Evolutionary conservation across 2,888 invertebrate genomes (phyloP).

Genomic region (Epirrita christyi): DNA sequence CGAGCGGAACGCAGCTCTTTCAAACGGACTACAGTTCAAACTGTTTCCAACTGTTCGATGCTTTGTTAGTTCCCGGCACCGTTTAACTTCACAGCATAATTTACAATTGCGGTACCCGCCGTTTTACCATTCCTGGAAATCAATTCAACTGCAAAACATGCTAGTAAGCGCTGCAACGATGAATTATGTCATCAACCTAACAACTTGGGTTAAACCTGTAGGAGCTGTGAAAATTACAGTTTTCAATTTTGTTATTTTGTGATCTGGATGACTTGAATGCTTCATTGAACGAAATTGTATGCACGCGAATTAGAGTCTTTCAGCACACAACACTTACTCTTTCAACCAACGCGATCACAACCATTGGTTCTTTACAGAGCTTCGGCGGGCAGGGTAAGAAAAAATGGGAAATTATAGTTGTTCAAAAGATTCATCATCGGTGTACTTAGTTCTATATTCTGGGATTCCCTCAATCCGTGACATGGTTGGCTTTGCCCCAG

Average conservation of each 20-base stretch:
- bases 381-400: no score
- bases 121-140: slow-evolving; percentile 42
- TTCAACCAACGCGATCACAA: background rate
- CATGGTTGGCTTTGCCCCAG: no score
- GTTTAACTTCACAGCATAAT: slow-evolving; percentile 53
- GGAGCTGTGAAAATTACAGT: slow-evolving; percentile 8
- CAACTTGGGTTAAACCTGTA: slow-evolving; percentile 16
- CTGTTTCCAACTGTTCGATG: slow-evolving; percentile 37
- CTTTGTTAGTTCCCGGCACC: slow-evolving; percentile 54
- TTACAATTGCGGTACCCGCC: slow-evolving; percentile 55
- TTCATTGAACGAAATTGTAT: no score
- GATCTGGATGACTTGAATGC: background rate
- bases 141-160: slow-evolving; percentile 42
- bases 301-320: no score
- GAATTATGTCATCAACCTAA: slow-evolving; percentile 22
- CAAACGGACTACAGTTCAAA: slow-evolving; percentile 13
- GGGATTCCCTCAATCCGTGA: no score
- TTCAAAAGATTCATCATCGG: no score
- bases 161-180: slow-evolving; percentile 24
- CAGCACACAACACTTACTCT: no score
- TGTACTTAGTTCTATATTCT: no score
- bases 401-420: no score
- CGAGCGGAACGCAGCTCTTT: slow-evolving; percentile 52
- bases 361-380: no score
- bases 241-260: background rate